Base-by-base conservation (phyloP, 2,113 vertebrate genomes). In the Calypte anna region DNA sequence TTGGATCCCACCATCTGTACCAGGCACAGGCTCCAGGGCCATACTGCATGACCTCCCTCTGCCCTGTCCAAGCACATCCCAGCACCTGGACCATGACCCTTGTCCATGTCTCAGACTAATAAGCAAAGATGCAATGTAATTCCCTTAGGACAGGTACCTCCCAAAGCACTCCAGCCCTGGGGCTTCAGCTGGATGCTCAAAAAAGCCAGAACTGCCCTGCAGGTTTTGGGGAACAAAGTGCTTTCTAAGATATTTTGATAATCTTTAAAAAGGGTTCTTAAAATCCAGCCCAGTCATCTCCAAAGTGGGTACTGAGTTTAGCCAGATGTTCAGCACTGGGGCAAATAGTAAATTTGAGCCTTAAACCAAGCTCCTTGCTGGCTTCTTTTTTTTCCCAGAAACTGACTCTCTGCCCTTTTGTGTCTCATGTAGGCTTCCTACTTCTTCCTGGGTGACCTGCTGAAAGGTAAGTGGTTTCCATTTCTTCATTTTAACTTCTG, bases 1-100 rank as follows among this genome's bases (percentile, higher is more conserved):
- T 50, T 54, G 59, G 50, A 18, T 64, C 69, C 54, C 53, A 46
- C 17, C 2, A 2, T 6, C 44, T 25, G 27, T 13, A 15, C 22
- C 10, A 27, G 7, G 3, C 4, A 0, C 4, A 46, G 55, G 30
- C 6, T 85, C 13, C 57, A 0, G 2, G 25, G n/a, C n/a, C 0
- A 0, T 12, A 3, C 36, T 33, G 30, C 28, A 11, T 8, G 4
- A 24, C 18, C 61, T 50, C 54, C 0, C 22, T 58, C 46, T 62
- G 50, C 33, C 1, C 0, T 55, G n/a, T 40, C 20, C 0, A 0
- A 61, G 50, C 31, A 38, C 0, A 1, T 57, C 67, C 31, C 40
- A 57, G 44, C 27, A 1, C 27, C 46, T 77, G 57, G 27, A 70
- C 10, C 0, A 0, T 14, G 53, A n/a, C n/a, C 44, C 46, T 48